Percentiles rank a stretch among this genome's conserved stretches.
These are phyloP conservation scores for Thalassaphorura encarpata DNA, from an alignment of 1,140 invertebrate genomes.

Conservation along the genomic window DNA sequence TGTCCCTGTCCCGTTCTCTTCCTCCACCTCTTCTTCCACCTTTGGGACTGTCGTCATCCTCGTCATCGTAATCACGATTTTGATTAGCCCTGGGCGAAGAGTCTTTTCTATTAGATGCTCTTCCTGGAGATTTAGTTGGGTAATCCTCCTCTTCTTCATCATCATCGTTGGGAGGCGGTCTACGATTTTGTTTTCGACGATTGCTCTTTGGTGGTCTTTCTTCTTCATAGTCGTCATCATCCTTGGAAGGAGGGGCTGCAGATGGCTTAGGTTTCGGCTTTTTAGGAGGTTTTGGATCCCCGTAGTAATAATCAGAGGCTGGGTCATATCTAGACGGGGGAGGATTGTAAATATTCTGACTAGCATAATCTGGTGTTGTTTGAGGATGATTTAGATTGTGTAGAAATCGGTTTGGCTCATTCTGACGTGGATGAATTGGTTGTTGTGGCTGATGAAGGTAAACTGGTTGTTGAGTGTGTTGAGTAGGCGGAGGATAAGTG, in stretches of 20 bases:
- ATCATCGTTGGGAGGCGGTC: too few species aligned
- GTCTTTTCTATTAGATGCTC: too few species aligned
- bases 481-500: not conserved
- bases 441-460: constrained; percentile 3
- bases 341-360: too few species aligned
- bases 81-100: not conserved
- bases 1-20: not conserved
- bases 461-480: not conserved
- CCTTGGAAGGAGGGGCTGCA: not conserved
- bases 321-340: constrained; percentile 24
- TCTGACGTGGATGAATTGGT: constrained; percentile 1
- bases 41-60: not conserved
- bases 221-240: constrained; percentile 9
- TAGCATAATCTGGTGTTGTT: too few species aligned
- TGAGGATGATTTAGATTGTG: too few species aligned
- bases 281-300: constrained; percentile 14
- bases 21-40: not conserved
- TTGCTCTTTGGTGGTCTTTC: constrained; percentile 3
- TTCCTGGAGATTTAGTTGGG: not conserved
- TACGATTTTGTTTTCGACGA: too few species aligned
- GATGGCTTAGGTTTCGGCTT: constrained; percentile 1
- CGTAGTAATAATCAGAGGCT: constrained; percentile 21
- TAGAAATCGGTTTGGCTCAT: not conserved
- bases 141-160: not conserved
- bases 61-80: not conserved